Evolutionary conservation across 2,113 vertebrate species (phyloP).

Genomic region (Rana temporaria): DNA sequence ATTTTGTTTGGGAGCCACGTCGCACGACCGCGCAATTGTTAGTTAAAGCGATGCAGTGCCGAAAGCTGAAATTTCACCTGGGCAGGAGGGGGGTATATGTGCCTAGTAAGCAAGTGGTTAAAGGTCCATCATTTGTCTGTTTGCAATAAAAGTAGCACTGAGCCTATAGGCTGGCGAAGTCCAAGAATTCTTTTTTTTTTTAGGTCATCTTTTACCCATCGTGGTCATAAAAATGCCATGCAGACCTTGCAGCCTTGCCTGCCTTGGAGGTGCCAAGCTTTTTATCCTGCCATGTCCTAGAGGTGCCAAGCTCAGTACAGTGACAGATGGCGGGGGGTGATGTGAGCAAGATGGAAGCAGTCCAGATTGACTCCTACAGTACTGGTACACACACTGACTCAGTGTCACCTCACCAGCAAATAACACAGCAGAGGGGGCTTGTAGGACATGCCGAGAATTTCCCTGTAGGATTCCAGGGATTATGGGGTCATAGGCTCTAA

Average conservation of each 20-base stretch:
- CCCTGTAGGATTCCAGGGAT: background rate
- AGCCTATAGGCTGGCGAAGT: no score
- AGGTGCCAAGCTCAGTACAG: constrained; percentile 44
- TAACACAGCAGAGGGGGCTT: constrained; percentile 12
- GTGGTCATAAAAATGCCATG: background rate
- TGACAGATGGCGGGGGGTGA: constrained; percentile 54
- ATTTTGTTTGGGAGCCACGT: no score
- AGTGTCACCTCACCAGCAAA: constrained; percentile 34
- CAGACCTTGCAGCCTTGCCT: constrained; percentile 8
- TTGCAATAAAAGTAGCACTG: no score
- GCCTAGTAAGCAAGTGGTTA: no score
- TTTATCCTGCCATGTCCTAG: constrained; percentile 47
- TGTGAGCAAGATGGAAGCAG: constrained; percentile 46
- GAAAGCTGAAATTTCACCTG: no score
- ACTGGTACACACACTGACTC: constrained; percentile 18
- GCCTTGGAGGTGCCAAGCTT: constrained; percentile 51
- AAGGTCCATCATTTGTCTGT: no score
- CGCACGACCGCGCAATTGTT: no score
- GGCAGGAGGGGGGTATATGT: no score
- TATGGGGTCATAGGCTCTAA: background rate
- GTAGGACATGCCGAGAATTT: background rate
- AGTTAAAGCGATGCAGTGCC: no score
- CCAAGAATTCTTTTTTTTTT: background rate
- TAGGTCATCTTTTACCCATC: background rate
- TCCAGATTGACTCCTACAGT: constrained; percentile 48